Percentiles rank a stretch among this genome's conserved stretches.
These are phyloP conservation scores for Miltochrista miniata DNA, from an alignment of 2,888 invertebrate species.

Conservation along the genomic window DNA sequence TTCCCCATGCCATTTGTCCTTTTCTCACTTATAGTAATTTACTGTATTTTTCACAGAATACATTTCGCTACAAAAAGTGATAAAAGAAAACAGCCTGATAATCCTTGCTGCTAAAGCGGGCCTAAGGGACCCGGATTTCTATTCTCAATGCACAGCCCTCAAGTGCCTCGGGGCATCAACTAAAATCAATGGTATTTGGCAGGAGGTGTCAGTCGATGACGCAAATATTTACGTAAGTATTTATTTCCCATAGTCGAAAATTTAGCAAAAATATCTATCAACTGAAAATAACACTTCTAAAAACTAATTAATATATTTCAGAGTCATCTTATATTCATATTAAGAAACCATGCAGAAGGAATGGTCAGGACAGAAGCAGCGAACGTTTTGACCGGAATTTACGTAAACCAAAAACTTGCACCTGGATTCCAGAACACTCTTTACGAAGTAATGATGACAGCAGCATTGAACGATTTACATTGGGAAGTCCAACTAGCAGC, in stretches of 20 bases:
- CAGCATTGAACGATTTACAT: slow-evolving; percentile 86
- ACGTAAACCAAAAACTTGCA: slow-evolving; percentile 83
- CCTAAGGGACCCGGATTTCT: slow-evolving; percentile 35
- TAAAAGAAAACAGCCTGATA: slow-evolving; percentile 36
- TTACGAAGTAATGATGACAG: slow-evolving; percentile 83
- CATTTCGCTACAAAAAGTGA: slow-evolving; percentile 41
- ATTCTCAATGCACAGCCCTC: slow-evolving; percentile 43
- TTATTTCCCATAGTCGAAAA: too few species aligned
- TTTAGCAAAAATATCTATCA: too few species aligned
- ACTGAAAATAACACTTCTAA: too few species aligned
- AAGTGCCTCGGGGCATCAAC: slow-evolving; percentile 43
- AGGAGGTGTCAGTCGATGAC: slow-evolving; percentile 31
- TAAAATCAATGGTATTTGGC: slow-evolving; percentile 45
- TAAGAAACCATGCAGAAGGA: slow-evolving; percentile 86
- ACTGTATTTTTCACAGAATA: slow-evolving; percentile 36
- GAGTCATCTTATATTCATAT: slow-evolving; percentile 46
- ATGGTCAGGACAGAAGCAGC: slow-evolving; percentile 87
- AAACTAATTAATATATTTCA: slow-evolving; percentile 1
- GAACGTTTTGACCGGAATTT: slow-evolving; percentile 83
- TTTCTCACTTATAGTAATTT: too few species aligned
- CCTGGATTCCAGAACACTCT: slow-evolving; percentile 72
- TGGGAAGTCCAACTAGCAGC: slow-evolving; percentile 90
- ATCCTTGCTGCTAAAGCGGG: slow-evolving; percentile 38
- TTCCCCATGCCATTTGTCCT: too few species aligned
- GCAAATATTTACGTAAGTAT: slow-evolving; percentile 39